Evolutionary conservation across 92 coral and sea anemone genomes (phyloP), one percentile per base, ranked within the genome.

Genomic region (Heteractis magnifica): DNA sequence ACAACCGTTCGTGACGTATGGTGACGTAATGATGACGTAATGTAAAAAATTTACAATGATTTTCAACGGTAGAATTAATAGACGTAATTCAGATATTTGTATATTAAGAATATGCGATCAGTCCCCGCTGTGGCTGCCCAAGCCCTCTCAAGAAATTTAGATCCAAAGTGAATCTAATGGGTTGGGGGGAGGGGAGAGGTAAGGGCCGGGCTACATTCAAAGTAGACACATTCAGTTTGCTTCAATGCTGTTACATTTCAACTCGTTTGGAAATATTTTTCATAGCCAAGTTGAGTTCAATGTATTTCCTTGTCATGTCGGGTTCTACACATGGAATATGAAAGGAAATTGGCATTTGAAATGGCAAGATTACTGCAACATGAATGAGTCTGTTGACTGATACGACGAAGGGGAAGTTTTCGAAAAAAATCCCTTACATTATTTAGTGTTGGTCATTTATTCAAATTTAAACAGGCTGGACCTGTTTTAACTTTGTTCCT

Each of bases 381-480:
- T 62, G 70, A 62, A 62, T 62, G 34, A 18, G 20, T 10, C 70
- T 9, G 8, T 68, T 26, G 50, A 68, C 49, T 48, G 12, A 68
- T 53, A 11, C 15, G 49, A 41, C 73, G 3, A 20, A 16, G 9
- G 20, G 26, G 49, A 68, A 68, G 10, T 48, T 68, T 68, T 68
- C 23, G 14, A 68, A 68, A 68, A 68, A 1, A 26, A 68, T 68
- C 73, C 73, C 44, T 68, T 2, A 12, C 13, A 53, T 53, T 53
- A 53, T 53, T 53, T 53, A 68, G 73, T 23, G 10, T 68, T 68
- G 73, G 44, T 68, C 73, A 26, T 68, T 68, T 68, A 7, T 9
- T 48, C 71, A 64, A 68, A 68, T 68, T 68, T 14, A 68, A 74
- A 49, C 78, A 70, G 84, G 77, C 84, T 70, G 77, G 84, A 68